Evolutionary conservation across 1,140 invertebrate genomes (phyloP), one percentile per base, ranked within the genome.

Genomic region (Drosophila sucinea): DNA sequence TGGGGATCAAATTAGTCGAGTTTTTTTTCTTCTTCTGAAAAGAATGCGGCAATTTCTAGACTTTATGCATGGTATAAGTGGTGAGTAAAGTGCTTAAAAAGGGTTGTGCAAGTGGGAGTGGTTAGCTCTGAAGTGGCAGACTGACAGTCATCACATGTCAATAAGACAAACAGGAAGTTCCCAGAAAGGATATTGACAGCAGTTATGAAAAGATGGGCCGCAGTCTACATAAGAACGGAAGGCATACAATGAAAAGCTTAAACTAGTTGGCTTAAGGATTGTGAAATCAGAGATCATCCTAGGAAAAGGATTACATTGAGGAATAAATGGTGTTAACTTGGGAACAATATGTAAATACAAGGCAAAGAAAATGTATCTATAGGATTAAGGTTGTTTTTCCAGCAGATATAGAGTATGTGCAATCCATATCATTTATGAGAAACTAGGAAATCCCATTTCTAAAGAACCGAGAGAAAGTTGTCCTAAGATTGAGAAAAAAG

Each of bases 1-100:
- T 82, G 60, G 82, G 82, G 82, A 86, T 82, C 83, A 86, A 86
- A 86, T 86, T 86, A 86, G 82, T 86, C 76, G 82, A 82, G 82
- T 76, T 78, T 78, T 79, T n/a, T 47, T 47, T 25, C 1, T 7
- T 7, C 7, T 23, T 47, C 17, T 60, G 33, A 25, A 75, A 86
- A 71, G 81, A 85, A 84, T 85, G 75, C 75, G 58, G 79, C 79
- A 84, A 84, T 80, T 84, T 73, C 63, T 68, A 72, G 72, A 67
- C 73, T 70, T 66, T 77, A 47, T 80, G 65, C 66, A 73, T 66
- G 78, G 3, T 38, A 62, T 72, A 85, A 87, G 82, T 85, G 83
- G 64, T 62, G 60, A 65, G 57, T 62, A 77, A 80, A 79, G 73
- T 79, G 77, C 64, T 67, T 23, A 57, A 62, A 75, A 65, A 65